Percentiles rank a stretch among this genome's conserved stretches.
Conservation (phyloP, 2,797 vertebrate species). For the Lepus townsendii region DNA sequence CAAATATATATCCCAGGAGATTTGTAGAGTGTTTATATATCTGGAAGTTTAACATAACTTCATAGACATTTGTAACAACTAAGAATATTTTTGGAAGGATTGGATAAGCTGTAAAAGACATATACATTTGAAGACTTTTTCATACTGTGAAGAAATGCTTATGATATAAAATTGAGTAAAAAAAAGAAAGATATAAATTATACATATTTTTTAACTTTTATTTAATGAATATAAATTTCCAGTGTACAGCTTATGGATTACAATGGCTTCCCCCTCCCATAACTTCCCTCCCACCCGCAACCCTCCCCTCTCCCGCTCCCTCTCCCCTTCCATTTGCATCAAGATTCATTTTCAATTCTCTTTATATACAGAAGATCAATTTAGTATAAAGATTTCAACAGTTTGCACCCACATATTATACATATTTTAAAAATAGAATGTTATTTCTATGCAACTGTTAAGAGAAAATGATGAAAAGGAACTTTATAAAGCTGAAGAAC, state of each 20-base stretch:
- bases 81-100: not conserved
- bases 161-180: not conserved
- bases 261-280: too few relatives aligned
- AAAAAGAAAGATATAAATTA: not conserved
- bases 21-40: not conserved
- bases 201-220: not conserved
- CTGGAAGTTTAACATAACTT: not conserved
- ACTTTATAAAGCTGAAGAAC: not conserved
- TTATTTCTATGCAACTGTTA: not conserved
- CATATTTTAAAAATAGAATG: not conserved
- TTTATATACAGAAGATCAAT: too few relatives aligned
- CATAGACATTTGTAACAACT: not conserved
- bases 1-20: not conserved
- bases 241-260: too few relatives aligned
- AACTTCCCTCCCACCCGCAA: too few relatives aligned
- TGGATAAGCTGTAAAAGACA: conserved; percentile 49
- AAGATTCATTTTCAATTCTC: too few relatives aligned
- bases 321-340: too few relatives aligned
- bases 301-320: too few relatives aligned
- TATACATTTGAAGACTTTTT: not conserved
- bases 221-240: too few relatives aligned
- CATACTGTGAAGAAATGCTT: not conserved
- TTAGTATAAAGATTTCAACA: too few relatives aligned
- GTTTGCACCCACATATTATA: not conserved
- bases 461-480: not conserved